phyloP scores from a whole-genome alignment of 2,888 invertebrate genomes.

The Cryptus armator region DNA sequence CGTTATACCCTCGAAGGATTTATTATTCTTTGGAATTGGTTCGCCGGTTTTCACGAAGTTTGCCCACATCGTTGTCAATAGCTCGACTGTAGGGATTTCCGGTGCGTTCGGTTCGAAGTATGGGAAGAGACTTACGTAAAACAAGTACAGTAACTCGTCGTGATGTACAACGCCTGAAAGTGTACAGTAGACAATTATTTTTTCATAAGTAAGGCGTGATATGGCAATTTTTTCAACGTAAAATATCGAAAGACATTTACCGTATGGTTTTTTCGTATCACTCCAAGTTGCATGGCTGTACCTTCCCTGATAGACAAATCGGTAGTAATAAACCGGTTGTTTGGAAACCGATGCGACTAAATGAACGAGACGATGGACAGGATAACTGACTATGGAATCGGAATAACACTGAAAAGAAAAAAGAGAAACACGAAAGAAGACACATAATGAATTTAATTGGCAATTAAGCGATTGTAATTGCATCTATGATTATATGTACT shows the following conservation, averaged over 20 bases:
- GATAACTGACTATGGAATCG: slow-evolving; percentile 87
- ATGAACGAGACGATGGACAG: slow-evolving; percentile 87
- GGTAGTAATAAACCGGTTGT: slow-evolving; percentile 88
- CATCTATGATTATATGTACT: slow-evolving; percentile 5
- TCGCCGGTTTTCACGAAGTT: slow-evolving; percentile 86
- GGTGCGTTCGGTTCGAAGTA: slow-evolving; percentile 84
- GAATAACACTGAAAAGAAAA: slow-evolving; percentile 86
- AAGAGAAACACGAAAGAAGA: too few relatives aligned
- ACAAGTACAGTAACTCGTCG: slow-evolving; percentile 87
- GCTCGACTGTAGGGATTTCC: slow-evolving; percentile 84
- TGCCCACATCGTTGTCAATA: slow-evolving; percentile 84
- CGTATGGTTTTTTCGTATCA: slow-evolving; percentile 83
- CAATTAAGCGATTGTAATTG: too few relatives aligned
- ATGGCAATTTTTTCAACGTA: neutral
- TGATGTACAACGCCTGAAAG: slow-evolving; percentile 85
- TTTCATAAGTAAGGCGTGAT: too few relatives aligned
- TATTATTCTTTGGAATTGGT: slow-evolving; percentile 82
- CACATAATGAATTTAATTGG: slow-evolving; percentile 1
- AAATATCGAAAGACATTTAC: slow-evolving; percentile 76
- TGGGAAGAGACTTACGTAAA: slow-evolving; percentile 83
- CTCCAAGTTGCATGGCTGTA: slow-evolving; percentile 87
- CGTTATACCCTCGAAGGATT: slow-evolving; percentile 81
- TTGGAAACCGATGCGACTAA: slow-evolving; percentile 87
- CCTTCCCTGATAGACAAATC: slow-evolving; percentile 88
- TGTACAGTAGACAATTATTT: neutral